Evolutionary conservation across 2,888 invertebrate genomes (phyloP).

Genomic region (Patella depressa): DNA sequence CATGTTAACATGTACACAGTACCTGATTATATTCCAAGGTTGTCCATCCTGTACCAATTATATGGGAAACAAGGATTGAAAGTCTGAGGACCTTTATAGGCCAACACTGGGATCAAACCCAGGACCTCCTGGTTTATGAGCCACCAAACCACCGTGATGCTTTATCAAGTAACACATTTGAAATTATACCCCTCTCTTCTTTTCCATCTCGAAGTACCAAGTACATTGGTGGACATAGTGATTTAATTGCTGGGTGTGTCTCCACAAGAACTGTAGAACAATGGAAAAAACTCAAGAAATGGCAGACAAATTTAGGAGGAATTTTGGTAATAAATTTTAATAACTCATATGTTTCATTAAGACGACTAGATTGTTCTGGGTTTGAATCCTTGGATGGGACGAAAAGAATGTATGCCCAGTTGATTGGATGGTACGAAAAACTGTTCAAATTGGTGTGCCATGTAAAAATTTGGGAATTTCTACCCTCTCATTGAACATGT

Average conservation of each 20-base stretch:
- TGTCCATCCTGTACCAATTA: not conserved
- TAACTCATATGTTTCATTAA: too few relatives aligned
- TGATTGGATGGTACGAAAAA: too few relatives aligned
- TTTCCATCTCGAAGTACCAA: conserved; percentile 62
- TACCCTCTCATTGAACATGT: too few relatives aligned
- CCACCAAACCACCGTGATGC: not conserved
- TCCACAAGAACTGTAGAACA: conserved; percentile 58
- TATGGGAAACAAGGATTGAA: not conserved
- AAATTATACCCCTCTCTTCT: not conserved
- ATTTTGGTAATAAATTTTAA: conserved; percentile 43
- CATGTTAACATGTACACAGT: too few relatives aligned
- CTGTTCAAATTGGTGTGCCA: too few relatives aligned
- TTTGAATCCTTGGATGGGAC: too few relatives aligned
- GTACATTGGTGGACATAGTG: conserved; percentile 71
- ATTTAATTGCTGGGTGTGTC: conserved; percentile 68
- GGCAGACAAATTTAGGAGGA: conserved; percentile 54
- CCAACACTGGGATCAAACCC: too few relatives aligned
- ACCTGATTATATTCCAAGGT: not conserved
- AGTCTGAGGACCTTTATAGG: too few relatives aligned
- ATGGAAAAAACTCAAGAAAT: conserved; percentile 57
- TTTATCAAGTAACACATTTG: not conserved
- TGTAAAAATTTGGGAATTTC: too few relatives aligned
- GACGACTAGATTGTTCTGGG: too few relatives aligned
- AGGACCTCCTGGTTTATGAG: not conserved
- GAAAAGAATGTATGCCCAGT: too few relatives aligned